Base-by-base conservation (phyloP, 92 coral and sea anemone genomes). In the Diadumene lineata region DNA sequence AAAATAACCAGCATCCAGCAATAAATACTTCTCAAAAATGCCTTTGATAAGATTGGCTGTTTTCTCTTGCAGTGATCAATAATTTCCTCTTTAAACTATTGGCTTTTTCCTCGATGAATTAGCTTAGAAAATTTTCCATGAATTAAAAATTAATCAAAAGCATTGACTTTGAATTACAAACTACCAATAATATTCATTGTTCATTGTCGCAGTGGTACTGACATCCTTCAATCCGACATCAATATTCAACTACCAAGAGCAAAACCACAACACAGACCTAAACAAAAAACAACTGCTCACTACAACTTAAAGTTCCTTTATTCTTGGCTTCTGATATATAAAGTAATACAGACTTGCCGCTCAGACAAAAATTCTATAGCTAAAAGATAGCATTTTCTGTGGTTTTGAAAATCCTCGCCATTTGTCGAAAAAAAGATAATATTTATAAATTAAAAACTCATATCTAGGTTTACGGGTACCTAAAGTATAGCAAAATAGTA, bases 71-170 rank as follows among this genome's bases (percentile, higher is more conserved):
- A 6, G 31, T 23, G 43, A 28, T 30, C 25, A 62, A 62, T 27
- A 62, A 28, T 62, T 62, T 72, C 27, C 48, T 56, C 11, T 21
- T 56, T 29, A 10, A 72, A 72, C 66, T 56, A 48, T 31, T 31
- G 43, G 66, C 48, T 38, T 34, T 72, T 56, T 72, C 48, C 23
- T 56, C 60, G 34, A 27, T n/a, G 43, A 33, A 61, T 56, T 61
- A 43, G 28, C 43, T 56, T 60, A 57, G 66, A 22, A 72, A 43
- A 56, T 53, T 43, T 31, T 53, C 21, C 29, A 32, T 43, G 77
- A 31, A 78, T 78, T 78, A 78, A 78, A 78, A 68, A 60, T 67
- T 56, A 73, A 78, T 67, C 33, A 48, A 78, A 56, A 74, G 33
- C 43, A 55, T 57, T 56, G 43, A 56, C 51, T 51, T 56, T 68